Evolutionary conservation across 2,113 vertebrate species (phyloP), one percentile per base, ranked within the genome.

Genomic region (Psophia crepitans): DNA sequence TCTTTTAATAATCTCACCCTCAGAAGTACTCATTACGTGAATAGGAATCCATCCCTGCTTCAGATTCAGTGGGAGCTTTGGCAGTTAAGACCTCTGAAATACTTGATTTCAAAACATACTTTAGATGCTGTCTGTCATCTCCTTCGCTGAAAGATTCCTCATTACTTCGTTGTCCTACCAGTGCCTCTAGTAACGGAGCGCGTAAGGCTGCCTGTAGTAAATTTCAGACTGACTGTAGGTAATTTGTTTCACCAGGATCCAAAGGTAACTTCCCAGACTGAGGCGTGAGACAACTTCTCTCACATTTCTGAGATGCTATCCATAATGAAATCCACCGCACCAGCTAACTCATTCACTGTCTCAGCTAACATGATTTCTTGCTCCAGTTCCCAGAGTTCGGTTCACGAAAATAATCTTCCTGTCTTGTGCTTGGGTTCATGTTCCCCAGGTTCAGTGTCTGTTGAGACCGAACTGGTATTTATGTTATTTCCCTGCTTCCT

Each of bases 271-370:
- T 90, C 73, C 35, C 43, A 39, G 87, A 43, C 39, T n/a, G 53
- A 80, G 79, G 57, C 6, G 37, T 80, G 54, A 96, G 88, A 92
- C 91, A 71, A 76, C 79, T 92, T 80, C 68, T 94, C 71, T 88
- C 75, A 57, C 68, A 63, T 92, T 76, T 93, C 75, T 44, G 48
- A 76, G 79, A 85, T 69, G 63, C 69, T 63, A 86, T 39, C 90
- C 63, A 4, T 88, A 68, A 87, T 49, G 63, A 88, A 93, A 92
- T 73, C 78, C n/a, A 54, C 78, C 3, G 1, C 58, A 53, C 83
- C 33, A n/a, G 9, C 90, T 93, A 91, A 60, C 61, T 85, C 88
- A 18, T 87, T 91, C 84, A 56, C 76, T 75, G 60, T 54, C 68
- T 92, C 80, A 22, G 64, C 93, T 94, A 78, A 87, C 81, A 73